Base-by-base conservation (phyloP, 2,888 invertebrate genomes). In the Caenorhabditis sinica region DNA sequence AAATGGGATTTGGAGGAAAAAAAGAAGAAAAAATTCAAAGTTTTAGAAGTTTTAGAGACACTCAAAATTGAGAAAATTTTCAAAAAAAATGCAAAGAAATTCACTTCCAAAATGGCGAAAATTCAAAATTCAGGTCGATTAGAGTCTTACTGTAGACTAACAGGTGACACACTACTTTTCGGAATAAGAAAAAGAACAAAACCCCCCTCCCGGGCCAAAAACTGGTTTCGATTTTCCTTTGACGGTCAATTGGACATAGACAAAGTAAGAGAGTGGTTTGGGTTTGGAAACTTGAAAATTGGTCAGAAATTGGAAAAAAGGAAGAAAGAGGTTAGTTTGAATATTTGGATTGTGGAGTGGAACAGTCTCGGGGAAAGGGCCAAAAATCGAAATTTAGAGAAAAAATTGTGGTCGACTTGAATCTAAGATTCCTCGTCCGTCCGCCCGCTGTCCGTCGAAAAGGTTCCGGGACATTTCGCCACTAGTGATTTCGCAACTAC, bases 161-260 rank as follows among this genome's bases (percentile, higher is more conserved):
- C 79, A 79, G 79, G 79, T 79, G 79, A 79, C 65, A 56, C 56
- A 45, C 51, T 58, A 71, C 40, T 28, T 72, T 71, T 63, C 43
- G 56, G n/a, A 25, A 25, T 17, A 66, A 66, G 15, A 65, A 11
- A 30, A 15, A 49, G 20, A 49, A 65, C 2, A 30, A 30, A 36
- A 36, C 4, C 33, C 4, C 9, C 9, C 33, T n/a, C n/a, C n/a
- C n/a, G n/a, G n/a, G n/a, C n/a, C n/a, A n/a, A 8, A 72, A 72
- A 79, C 79, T 72, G 79, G 79, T 79, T 79, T 71, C 25, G 53
- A 28, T 6, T 36, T 36, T 17, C 15, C 49, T 36, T 79, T 79
- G 79, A 72, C 79, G 79, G 79, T 79, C 79, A 79, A 58, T 77
- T 77, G 30, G 66, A 76, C 63, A 66, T 56, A 53, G 66, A 49